Percentiles rank a stretch among this genome's conserved stretches.
Conservation (phyloP, 2,113 vertebrate genomes). For the Illadopsis cleaveri region DNA sequence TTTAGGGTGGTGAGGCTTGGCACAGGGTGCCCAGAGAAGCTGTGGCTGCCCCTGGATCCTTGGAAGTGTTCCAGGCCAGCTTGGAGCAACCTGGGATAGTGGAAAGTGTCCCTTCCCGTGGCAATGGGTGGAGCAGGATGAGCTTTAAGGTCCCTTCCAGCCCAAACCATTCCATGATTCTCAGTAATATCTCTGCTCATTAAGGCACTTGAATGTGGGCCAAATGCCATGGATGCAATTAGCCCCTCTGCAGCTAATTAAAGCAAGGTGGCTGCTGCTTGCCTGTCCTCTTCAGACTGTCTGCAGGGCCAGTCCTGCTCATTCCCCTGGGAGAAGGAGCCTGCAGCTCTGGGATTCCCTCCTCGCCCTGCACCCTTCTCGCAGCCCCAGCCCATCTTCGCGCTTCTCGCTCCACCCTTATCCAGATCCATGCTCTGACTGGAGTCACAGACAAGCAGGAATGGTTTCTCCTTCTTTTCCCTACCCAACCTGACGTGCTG, state of each 20-base stretch:
- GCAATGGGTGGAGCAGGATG: background rate
- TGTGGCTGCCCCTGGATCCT: background rate
- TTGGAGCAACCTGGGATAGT: accelerated
- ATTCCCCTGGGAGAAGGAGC: background rate
- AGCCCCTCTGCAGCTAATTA: background rate
- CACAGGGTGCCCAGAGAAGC: background rate
- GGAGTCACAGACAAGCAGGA: background rate
- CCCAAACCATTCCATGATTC: background rate
- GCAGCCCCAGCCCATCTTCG: background rate
- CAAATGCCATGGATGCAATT: background rate
- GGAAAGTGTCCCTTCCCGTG: background rate
- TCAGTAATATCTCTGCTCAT: background rate
- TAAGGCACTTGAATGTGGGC: accelerated
- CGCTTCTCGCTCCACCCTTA: background rate
- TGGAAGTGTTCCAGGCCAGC: accelerated
- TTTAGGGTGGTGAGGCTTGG: accelerated
- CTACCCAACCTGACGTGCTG: slow-evolving; percentile 43
- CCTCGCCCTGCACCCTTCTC: background rate
- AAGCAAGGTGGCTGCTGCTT: background rate
- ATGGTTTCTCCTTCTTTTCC: background rate
- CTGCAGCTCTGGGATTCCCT: background rate
- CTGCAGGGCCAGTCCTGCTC: background rate
- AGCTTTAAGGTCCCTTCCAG: background rate
- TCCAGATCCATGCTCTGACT: accelerated
- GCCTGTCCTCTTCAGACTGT: background rate